Evolutionary conservation across 2,888 invertebrate species (phyloP), one percentile per base, ranked within the genome.

Genomic region (Rhogogaster chlorosoma): DNA sequence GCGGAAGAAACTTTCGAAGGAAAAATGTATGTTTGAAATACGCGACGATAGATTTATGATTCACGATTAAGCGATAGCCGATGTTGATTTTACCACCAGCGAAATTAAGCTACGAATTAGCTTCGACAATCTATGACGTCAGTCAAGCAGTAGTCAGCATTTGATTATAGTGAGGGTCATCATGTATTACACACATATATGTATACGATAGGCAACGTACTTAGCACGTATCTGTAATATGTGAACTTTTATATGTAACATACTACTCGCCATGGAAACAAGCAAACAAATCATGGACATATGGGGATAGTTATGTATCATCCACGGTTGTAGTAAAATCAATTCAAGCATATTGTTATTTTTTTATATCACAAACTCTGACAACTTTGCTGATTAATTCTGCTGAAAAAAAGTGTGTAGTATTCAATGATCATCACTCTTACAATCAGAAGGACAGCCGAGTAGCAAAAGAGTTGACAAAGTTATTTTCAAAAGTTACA

Each of bases 121-220:
- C 77, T 80, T 61, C n/a, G 36, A n/a, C 36, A 61, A 80, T 61
- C 80, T 80, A 80, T 80, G 80, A 80, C 80, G 80, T 80, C 80
- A 42, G 22, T 7, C 9, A 26, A 38, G 15, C 26, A 80, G 78
- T 80, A 38, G 61, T 22, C 32, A 61, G 61, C 61, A 15, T 61
- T 36, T 10, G 18, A 80, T 80, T 80, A n/a, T n/a, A 80, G 38
- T 61, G 61, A 38, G 12, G 80, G 38, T 80, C 80, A 61, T 61
- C 61, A 38, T 38, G 61, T 80, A 57, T 61, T 38, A 38, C 5
- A 38, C 42, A 38, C 15, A 32, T 57, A 22, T 80, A 49, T 36
- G 10, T 78, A 49, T 15, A 7, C 18, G 73, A 73, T 38, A 42
- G n/a, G 42, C 18, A 67, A 26, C 15, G 67, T 32, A 61, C 3